Conservation (phyloP, 2,888 invertebrate species). For the Chrysolina americana region DNA sequence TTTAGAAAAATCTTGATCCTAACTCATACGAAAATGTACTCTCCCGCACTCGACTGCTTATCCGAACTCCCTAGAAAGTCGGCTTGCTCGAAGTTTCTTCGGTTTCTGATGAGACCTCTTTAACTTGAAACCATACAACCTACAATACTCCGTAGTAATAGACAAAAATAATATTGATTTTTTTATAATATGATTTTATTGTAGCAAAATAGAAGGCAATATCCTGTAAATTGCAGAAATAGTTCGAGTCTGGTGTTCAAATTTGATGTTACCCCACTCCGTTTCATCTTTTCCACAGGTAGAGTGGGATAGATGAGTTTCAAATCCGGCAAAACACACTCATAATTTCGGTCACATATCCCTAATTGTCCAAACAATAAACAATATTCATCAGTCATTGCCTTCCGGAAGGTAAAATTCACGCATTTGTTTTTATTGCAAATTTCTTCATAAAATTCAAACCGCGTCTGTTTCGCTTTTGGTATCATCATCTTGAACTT, state of each 20-base stretch:
- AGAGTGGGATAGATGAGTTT: conserved; percentile 24
- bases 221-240: background rate
- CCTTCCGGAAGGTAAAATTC: conserved; percentile 49
- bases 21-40: too few relatives aligned
- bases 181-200: conserved; percentile 6
- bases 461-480: conserved; percentile 21
- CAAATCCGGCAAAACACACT: conserved; percentile 28
- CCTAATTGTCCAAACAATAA: conserved; percentile 53
- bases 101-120: too few relatives aligned
- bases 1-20: too few relatives aligned
- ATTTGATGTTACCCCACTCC: background rate
- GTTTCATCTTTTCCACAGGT: conserved; percentile 11
- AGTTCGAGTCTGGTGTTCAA: background rate
- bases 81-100: too few relatives aligned
- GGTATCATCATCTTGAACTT: conserved; percentile 1
- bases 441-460: conserved; percentile 42
- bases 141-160: too few relatives aligned
- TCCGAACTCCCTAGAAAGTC: too few relatives aligned
- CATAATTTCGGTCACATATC: conserved; percentile 38
- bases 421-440: conserved; percentile 43
- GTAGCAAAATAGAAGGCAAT: background rate
- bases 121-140: too few relatives aligned
- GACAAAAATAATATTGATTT: background rate
- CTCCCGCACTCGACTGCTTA: too few relatives aligned
- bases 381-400: conserved; percentile 47